Base-by-base conservation (phyloP, 2,797 vertebrate species). In the Taenioides sp. region DNA sequence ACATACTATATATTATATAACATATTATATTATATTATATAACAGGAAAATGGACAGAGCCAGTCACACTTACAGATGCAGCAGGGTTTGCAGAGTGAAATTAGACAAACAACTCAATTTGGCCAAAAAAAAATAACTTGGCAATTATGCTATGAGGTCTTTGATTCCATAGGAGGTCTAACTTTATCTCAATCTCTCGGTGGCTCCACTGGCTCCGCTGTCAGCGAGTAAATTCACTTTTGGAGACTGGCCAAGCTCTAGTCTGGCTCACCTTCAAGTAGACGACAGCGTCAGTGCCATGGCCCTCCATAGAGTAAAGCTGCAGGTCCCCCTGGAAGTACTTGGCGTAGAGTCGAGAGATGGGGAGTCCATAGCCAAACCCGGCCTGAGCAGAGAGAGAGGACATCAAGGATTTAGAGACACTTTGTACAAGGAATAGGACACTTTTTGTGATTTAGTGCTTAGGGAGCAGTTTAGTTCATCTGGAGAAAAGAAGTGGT, bases 281-380 rank as follows among this genome's bases (percentile, higher is more conserved):
- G 92, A 98, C 95, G 88, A 97, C 95, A 0, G 97, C 97, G 0
- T 98, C 97, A 0, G 97, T 98, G 81, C 97, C 97, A 0, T 95
- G 94, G 69, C 96, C 96, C 82, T 98, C 97, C 97, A 98, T 98
- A 61, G 97, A 97, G 86, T 94, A 98, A 58, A 98, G 95, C 92
- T 98, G 96, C 84, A 98, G 90, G 86, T 98, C 96, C 1, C 97
- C 97, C 88, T 98, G 97, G 94, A 98, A 98, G 87, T 98, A 98
- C 88, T 96, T 96, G 87, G 97, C 97, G 0, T 98, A 98, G 78
- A 98, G 97, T 9, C 97, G 95, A 23, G 97, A 97, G 85, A 98
- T 97, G 77, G 97, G 97, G 77, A 98, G 89, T 12, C 97, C 97
- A 0, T 98, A 98, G 75, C 97, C 97, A 25, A 98, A 97, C 11